Evolutionary conservation across 1,140 invertebrate species (phyloP).

Genomic region (Drosophila paulistorum): DNA sequence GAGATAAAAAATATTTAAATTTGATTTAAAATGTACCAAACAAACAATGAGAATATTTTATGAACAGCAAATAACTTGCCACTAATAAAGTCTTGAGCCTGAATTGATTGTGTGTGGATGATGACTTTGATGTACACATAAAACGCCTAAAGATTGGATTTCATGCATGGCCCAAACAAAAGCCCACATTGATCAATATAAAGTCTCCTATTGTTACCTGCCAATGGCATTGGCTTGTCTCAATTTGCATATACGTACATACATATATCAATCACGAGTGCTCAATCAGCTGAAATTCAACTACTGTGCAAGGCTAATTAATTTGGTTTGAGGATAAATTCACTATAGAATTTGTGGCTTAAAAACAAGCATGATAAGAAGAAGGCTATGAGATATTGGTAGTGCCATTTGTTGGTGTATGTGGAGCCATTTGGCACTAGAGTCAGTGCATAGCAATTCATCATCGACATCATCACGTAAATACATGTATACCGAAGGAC

Average conservation of each 20-base stretch:
- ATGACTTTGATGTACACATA: no score
- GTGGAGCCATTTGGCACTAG: not conserved
- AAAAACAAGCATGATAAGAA: not conserved
- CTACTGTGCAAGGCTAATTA: constrained; percentile 43
- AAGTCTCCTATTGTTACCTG: not conserved
- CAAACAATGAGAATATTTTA: no score
- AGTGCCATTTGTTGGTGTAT: not conserved
- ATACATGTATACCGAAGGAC: constrained; percentile 36
- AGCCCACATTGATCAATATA: no score
- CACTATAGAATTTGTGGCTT: constrained; percentile 44
- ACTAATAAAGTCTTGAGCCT: no score
- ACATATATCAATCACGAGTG: constrained; percentile 20
- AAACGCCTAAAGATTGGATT: no score
- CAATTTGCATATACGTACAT: not conserved
- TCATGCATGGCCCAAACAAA: no score
- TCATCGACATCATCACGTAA: constrained; percentile 44
- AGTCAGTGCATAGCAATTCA: constrained; percentile 37
- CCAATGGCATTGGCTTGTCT: not conserved
- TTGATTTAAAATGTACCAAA: no score
- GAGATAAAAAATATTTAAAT: not conserved
- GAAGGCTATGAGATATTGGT: not conserved
- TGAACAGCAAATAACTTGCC: no score
- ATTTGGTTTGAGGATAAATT: constrained; percentile 43
- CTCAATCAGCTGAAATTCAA: constrained; percentile 37
- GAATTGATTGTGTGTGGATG: no score